phyloP scores from a whole-genome alignment of 2,113 vertebrate genomes.

The Cranoglanis bouderius region DNA sequence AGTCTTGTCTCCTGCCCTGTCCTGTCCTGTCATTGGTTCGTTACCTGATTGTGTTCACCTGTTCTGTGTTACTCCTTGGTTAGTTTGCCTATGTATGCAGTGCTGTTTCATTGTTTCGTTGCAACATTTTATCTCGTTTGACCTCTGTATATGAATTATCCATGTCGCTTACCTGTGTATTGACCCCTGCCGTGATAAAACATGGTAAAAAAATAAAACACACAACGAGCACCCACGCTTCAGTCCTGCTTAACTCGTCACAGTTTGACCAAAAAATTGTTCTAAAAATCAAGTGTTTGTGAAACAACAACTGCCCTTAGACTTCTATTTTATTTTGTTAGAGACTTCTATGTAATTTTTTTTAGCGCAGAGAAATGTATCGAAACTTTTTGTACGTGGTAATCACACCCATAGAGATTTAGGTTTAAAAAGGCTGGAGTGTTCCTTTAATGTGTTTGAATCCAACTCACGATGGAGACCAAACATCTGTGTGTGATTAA shows the following conservation, averaged over 20 bases:
- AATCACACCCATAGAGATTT: not conserved
- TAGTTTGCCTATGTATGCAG: not conserved
- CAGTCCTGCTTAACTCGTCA: not conserved
- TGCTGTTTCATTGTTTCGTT: not conserved
- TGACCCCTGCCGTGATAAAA: too few species aligned
- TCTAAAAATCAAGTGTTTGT: too few species aligned
- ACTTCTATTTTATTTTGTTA: not conserved
- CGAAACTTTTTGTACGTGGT: not conserved
- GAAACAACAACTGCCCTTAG: not conserved
- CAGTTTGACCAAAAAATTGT: not conserved
- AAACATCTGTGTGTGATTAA: slow-evolving; percentile 1
- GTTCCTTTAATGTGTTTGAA: not conserved
- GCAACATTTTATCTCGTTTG: not conserved
- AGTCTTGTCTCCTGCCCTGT: not conserved
- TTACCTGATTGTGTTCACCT: not conserved
- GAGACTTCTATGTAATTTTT: too few species aligned
- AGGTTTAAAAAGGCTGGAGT: not conserved
- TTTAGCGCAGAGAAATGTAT: not conserved
- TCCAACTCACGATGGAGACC: not conserved
- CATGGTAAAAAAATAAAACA: too few species aligned
- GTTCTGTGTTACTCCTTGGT: too few species aligned
- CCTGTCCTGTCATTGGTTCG: not conserved
- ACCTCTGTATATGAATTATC: not conserved
- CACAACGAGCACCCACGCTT: not conserved
- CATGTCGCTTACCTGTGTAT: not conserved